Conservation (phyloP, 2,113 vertebrate genomes). For the Antigone vipio region DNA sequence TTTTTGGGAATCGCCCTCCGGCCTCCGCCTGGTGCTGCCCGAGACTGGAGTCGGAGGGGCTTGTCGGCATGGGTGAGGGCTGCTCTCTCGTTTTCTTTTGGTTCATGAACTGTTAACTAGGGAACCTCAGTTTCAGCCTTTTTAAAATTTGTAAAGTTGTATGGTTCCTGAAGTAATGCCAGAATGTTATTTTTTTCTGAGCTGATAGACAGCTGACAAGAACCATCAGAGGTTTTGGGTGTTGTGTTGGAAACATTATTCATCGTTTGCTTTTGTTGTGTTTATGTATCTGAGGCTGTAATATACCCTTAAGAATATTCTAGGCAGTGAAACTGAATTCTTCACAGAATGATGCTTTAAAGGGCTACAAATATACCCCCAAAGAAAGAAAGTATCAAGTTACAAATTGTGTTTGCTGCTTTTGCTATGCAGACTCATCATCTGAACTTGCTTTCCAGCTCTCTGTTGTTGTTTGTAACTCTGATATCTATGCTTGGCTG, state of each 20-base stretch:
- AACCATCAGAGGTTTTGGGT: neutral
- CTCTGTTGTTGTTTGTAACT: neutral
- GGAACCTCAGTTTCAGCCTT: neutral
- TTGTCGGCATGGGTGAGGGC: neutral
- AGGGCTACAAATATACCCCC: neutral
- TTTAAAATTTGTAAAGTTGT: neutral
- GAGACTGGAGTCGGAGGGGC: neutral
- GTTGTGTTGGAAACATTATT: neutral
- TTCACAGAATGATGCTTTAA: neutral
- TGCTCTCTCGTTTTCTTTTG: neutral
- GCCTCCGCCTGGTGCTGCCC: neutral
- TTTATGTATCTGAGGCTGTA: neutral
- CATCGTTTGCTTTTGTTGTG: neutral
- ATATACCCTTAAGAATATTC: neutral
- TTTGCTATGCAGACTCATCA: neutral
- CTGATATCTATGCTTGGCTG: neutral
- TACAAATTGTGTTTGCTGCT: neutral
- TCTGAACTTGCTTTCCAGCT: neutral
- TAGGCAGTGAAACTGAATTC: neutral
- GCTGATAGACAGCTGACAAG: neutral
- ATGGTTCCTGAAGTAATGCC: neutral
- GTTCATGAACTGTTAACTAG: neutral
- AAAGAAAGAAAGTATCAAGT: neutral
- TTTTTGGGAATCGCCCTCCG: neutral
- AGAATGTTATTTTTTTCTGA: neutral